These are phyloP conservation scores for Limenitis arthemis DNA, from an alignment of 2,888 invertebrate species.

Conservation along the genomic window DNA sequence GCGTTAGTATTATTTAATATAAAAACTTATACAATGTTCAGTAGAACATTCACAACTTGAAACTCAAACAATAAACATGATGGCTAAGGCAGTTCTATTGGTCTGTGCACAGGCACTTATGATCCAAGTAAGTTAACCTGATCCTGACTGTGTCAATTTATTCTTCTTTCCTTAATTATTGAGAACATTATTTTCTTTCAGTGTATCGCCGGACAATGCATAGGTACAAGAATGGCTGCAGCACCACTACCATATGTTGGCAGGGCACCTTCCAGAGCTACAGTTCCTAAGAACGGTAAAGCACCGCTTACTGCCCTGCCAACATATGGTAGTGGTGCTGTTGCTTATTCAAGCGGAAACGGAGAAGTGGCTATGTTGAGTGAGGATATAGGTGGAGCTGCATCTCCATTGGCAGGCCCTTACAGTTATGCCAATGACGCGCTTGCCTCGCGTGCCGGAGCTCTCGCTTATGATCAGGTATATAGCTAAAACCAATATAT, in stretches of 20 bases:
- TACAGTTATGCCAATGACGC: background rate
- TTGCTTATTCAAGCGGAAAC: slow-evolving; percentile 25
- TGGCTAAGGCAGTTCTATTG: slow-evolving; percentile 25
- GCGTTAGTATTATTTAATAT: too few relatives aligned
- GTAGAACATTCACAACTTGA: background rate
- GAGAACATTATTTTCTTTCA: slow-evolving; percentile 9
- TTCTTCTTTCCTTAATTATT: too few relatives aligned
- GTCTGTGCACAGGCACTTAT: slow-evolving; percentile 33
- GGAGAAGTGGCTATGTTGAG: slow-evolving; percentile 9
- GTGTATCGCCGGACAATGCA: slow-evolving; percentile 26
- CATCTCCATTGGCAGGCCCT: background rate
- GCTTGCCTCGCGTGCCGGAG: slow-evolving; percentile 32
- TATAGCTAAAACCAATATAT: too few relatives aligned
- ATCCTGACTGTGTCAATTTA: background rate
- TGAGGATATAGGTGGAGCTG: slow-evolving; percentile 3
- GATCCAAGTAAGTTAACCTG: slow-evolving; percentile 27
- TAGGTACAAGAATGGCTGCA: background rate
- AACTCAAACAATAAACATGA: slow-evolving; percentile 25
- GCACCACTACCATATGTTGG: slow-evolving; percentile 33
- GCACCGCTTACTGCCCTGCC: slow-evolving; percentile 33
- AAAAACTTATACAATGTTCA: too few relatives aligned
- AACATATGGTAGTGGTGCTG: slow-evolving; percentile 32
- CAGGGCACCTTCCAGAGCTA: slow-evolving; percentile 33
- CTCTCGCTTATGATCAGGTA: slow-evolving; percentile 25
- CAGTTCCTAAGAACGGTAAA: slow-evolving; percentile 36